Evolutionary conservation across 2,797 vertebrate species (phyloP).

Genomic region (Distichodus sexfasciatus): DNA sequence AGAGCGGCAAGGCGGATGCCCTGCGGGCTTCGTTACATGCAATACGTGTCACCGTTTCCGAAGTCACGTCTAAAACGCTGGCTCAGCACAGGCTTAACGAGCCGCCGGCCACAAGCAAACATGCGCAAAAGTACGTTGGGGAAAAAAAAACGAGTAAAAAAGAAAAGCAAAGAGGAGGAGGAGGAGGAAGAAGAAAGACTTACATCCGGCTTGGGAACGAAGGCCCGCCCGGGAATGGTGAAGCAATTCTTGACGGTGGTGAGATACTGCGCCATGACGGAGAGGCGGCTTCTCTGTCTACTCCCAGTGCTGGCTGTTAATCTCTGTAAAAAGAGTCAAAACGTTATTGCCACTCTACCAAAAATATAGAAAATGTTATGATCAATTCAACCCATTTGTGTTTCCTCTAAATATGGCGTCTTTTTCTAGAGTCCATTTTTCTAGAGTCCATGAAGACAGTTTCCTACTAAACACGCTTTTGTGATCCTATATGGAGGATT

Average conservation of each 20-base stretch:
- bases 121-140: too few species aligned
- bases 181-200: conserved; percentile 38
- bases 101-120: conserved; percentile 42
- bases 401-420: too few species aligned
- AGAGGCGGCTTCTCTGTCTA: conserved; percentile 89
- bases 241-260: conserved; percentile 84
- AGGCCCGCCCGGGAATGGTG: conserved; percentile 87
- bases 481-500: too few species aligned
- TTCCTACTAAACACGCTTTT: too few species aligned
- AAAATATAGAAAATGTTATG: background rate
- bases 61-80: conserved; percentile 60
- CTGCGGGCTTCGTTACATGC: conserved; percentile 69
- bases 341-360: background rate
- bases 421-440: too few species aligned
- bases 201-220: conserved; percentile 92
- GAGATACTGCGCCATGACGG: conserved; percentile 92
- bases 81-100: conserved; percentile 68
- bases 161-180: conserved; percentile 9
- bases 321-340: conserved; percentile 70
- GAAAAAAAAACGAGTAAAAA: background rate
- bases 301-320: conserved; percentile 81
- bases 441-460: too few species aligned
- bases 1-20: conserved; percentile 65
- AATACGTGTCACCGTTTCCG: conserved; percentile 36
- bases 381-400: too few species aligned